Conservation (phyloP, 2,113 vertebrate genomes). For the Pluvialis apricaria region DNA sequence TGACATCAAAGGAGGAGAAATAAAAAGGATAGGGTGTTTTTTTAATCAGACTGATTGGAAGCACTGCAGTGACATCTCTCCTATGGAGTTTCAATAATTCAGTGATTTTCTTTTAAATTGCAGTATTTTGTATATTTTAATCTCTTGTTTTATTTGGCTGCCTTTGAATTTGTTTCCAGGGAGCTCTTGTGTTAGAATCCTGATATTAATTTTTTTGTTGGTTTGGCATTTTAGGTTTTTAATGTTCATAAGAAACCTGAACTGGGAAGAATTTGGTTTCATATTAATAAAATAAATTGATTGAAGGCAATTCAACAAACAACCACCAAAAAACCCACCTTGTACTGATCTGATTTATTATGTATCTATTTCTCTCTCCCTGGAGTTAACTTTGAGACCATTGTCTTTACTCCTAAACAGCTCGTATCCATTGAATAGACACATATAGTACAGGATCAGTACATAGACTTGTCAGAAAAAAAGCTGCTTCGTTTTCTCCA, state of each 20-base stretch:
- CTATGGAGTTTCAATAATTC: conserved; percentile 44
- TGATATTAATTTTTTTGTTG: background rate
- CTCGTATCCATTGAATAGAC: background rate
- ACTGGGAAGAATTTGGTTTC: background rate
- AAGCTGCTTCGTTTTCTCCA: background rate
- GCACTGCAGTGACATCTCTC: background rate
- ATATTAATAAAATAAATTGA: background rate
- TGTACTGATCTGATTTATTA: background rate
- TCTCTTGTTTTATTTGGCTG: conserved; percentile 28
- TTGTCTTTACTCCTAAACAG: background rate
- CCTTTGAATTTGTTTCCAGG: conserved; percentile 30
- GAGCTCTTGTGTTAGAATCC: background rate
- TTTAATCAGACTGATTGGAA: conserved; percentile 21
- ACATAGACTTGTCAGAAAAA: background rate
- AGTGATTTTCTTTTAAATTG: conserved; percentile 41
- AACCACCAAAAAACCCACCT: background rate
- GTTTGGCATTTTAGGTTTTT: background rate
- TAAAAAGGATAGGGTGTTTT: background rate
- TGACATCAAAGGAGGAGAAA: background rate
- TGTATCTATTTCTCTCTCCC: background rate
- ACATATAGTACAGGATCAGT: background rate
- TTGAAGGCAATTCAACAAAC: background rate
- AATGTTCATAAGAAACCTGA: background rate
- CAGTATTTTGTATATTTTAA: conserved; percentile 55
- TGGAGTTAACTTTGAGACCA: background rate